Base-by-base conservation (phyloP, 1,140 invertebrate species). In the Metopolophium dirhodum region DNA sequence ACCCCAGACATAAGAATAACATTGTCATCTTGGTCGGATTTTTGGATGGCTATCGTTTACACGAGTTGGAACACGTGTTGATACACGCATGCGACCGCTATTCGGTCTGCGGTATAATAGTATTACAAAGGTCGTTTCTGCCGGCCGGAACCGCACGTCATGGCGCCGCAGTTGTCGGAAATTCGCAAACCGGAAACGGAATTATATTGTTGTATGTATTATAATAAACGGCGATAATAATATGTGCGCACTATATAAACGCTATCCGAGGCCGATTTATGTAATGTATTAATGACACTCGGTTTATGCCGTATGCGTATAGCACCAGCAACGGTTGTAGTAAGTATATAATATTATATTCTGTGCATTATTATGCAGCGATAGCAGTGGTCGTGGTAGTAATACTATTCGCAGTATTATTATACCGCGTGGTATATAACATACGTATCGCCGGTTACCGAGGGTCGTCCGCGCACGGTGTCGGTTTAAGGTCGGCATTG, bases 131-230 rank as follows among this genome's bases (percentile, higher is more conserved):
- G 87, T 54, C 49, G 49, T 89, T 89, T 22, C 23, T 26, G 23
- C 47, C n/a, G 8, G 26, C 87, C 87, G 87, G 49, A 89, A 89
- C 35, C 49, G n/a, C 87, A 89, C 87, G 35, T 49, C 30, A 35
- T 47, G 35, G 87, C 49, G 8, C 47, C 87, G n/a, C 49, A 54
- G n/a, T 37, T 26, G 87, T 89, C 87, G 49, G 87, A 54, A 89
- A 89, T 89, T 54, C 35, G 49, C 49, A 20, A n/a, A 37, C 87
- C 87, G 49, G 87, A 89, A 89, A 89, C 49, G 49, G n/a, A 49
- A 37, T 89, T 54, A 54, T 88, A 51, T 89, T 35, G 87, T 35
- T 2, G 20, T 35, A 22, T 7, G 47, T 51, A 51, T 49, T 49
- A 51, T 11, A 51, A 85, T 45, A 41, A 41, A 23, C 35, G 37